Percentiles rank a stretch among this genome's conserved stretches.
Conservation (phyloP, 2,888 invertebrate species). For the Oeneis ivallda region DNA sequence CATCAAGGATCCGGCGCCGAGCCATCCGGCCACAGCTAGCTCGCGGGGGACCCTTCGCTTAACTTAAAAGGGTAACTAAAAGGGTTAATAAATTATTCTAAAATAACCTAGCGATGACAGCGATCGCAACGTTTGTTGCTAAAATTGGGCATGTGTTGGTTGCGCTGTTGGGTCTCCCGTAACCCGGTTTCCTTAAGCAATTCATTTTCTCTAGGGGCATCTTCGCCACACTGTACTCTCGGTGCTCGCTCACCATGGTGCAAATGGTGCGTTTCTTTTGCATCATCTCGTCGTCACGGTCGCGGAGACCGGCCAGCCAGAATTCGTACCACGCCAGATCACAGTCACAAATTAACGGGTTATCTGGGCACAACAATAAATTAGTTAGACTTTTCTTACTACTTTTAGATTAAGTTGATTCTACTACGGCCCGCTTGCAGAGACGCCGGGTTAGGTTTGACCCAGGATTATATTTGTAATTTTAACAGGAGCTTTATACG, state of each 20-base stretch:
- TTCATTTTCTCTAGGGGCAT: constrained; percentile 92
- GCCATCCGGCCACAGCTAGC: constrained; percentile 78
- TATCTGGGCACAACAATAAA: constrained; percentile 81
- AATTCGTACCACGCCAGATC: constrained; percentile 93
- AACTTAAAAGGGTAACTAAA: constrained; percentile 46
- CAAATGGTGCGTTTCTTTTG: constrained; percentile 92
- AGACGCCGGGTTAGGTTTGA: too few relatives aligned
- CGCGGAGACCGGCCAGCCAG: constrained; percentile 88
- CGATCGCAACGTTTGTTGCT: constrained; percentile 54
- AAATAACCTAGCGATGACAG: constrained; percentile 61
- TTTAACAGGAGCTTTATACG: too few relatives aligned
- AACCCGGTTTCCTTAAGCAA: constrained; percentile 86
- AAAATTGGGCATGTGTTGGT: constrained; percentile 50
- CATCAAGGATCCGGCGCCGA: constrained; percentile 56
- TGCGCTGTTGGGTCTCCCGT: constrained; percentile 63
- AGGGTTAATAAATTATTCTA: constrained; percentile 46
- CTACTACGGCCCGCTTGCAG: too few relatives aligned
- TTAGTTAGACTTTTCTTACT: neutral
- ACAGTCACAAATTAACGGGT: constrained; percentile 93
- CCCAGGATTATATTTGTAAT: too few relatives aligned
- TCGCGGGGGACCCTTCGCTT: constrained; percentile 57
- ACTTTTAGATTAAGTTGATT: neutral
- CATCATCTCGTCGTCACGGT: constrained; percentile 93
- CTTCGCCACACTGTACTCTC: constrained; percentile 90
- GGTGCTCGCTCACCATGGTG: constrained; percentile 89